These are phyloP conservation scores for Prionace glauca DNA, from an alignment of 2,797 vertebrate genomes.

Conservation along the genomic window DNA sequence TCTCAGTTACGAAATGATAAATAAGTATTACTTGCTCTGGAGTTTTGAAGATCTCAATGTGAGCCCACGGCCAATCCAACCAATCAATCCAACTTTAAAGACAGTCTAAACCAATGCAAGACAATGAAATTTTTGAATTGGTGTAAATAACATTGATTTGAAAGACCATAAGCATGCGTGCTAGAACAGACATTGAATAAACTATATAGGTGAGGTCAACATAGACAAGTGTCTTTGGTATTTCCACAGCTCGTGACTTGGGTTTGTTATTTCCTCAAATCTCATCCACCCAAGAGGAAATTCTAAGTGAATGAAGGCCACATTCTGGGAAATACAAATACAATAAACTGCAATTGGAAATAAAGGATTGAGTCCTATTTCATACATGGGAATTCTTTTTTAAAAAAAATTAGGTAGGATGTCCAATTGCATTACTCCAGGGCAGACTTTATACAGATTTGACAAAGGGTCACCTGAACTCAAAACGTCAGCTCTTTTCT, in stretches of 20 bases:
- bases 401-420: neutral
- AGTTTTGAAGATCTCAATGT: neutral
- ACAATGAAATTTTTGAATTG: neutral
- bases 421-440: neutral
- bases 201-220: neutral
- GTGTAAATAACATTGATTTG: neutral
- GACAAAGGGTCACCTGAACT: no score
- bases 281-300: neutral
- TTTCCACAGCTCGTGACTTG: neutral
- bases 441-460: neutral
- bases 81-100: neutral
- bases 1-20: neutral
- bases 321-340: neutral
- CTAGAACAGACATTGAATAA: neutral
- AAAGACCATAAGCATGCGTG: neutral
- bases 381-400: neutral
- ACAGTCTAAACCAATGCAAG: neutral
- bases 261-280: neutral
- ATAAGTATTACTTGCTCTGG: neutral
- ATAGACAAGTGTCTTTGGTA: neutral
- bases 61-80: neutral
- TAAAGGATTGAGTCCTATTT: neutral
- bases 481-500: no score
- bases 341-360: neutral
- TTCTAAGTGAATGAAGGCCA: neutral